phyloP scores from a whole-genome alignment of 1,140 invertebrate species.

The Formica exsecta region DNA sequence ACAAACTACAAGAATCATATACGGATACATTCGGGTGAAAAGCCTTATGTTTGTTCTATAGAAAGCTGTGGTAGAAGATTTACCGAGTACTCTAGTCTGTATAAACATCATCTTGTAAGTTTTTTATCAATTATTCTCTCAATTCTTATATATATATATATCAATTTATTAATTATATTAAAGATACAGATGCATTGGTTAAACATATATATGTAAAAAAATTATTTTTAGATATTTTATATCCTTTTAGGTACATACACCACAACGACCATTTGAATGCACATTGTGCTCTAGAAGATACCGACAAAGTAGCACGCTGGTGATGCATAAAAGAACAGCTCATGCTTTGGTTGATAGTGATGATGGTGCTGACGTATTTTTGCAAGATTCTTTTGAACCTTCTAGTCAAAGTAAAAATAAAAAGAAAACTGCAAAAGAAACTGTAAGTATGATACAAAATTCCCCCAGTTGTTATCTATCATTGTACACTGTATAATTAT shows the following conservation, averaged over 20 bases:
- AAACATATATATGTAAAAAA: background rate
- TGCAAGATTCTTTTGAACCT: conserved; percentile 73
- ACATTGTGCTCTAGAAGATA: conserved; percentile 88
- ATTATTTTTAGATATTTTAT: conserved; percentile 19
- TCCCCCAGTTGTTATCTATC: background rate
- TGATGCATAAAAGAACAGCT: conserved; percentile 88
- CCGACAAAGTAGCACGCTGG: conserved; percentile 88
- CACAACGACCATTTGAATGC: conserved; percentile 89
- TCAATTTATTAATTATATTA: background rate
- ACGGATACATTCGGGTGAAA: conserved; percentile 88
- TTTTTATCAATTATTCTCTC: background rate
- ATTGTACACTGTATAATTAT: background rate
- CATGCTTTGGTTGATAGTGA: conserved; percentile 80
- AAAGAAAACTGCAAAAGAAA: conserved; percentile 57
- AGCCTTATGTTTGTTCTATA: conserved; percentile 88
- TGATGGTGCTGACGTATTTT: conserved; percentile 76
- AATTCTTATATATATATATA: background rate
- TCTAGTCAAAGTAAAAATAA: conserved; percentile 69
- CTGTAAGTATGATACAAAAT: conserved; percentile 55
- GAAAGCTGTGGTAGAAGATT: conserved; percentile 90
- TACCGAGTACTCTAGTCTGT: conserved; percentile 92
- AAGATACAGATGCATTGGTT: background rate
- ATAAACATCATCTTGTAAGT: conserved; percentile 90
- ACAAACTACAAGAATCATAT: conserved; percentile 91
- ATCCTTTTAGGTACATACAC: conserved; percentile 87